Percentiles rank a stretch among this genome's conserved stretches.
Evolutionary conservation across 1,140 invertebrate species (phyloP).

Genomic region (Armadillidium nasatum): DNA sequence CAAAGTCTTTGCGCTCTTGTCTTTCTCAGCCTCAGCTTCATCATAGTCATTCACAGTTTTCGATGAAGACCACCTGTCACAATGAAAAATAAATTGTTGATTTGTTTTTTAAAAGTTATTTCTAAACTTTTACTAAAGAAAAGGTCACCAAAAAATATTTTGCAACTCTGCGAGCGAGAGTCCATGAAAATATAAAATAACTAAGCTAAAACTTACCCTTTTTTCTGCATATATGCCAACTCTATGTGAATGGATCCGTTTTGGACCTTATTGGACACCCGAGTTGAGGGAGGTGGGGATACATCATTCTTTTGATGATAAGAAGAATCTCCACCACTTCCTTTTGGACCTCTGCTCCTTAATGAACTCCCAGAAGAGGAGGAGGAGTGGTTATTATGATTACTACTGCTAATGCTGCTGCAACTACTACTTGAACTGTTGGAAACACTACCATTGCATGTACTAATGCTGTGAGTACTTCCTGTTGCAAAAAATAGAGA

Average conservation of each 20-base stretch:
- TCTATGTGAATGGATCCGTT: slow-evolving; percentile 53
- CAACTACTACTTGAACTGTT: background rate
- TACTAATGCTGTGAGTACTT: slow-evolving; percentile 27
- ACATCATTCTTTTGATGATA: background rate
- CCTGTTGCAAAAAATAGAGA: no score
- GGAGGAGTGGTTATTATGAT: slow-evolving; percentile 32
- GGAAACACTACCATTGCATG: background rate
- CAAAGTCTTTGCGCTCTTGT: slow-evolving; percentile 52
- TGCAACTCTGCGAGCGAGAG: no score
- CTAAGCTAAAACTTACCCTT: slow-evolving; percentile 51
- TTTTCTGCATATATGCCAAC: slow-evolving; percentile 56
- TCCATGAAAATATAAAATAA: no score
- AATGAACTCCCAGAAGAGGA: background rate
- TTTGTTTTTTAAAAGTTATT: background rate
- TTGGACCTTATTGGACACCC: slow-evolving; percentile 40
- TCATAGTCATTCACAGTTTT: slow-evolving; percentile 58
- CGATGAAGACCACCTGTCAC: slow-evolving; percentile 36
- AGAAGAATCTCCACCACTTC: background rate
- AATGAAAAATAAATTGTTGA: slow-evolving; percentile 28
- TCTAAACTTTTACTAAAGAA: no score
- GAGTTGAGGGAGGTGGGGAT: background rate
- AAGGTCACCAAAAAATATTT: no score
- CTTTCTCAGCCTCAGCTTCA: slow-evolving; percentile 56
- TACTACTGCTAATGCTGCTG: slow-evolving; percentile 38
- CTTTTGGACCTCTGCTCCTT: slow-evolving; percentile 1